Evolutionary conservation across 2,113 vertebrate genomes (phyloP), one percentile per base, ranked within the genome.

Genomic region (Camelus bactrianus): DNA sequence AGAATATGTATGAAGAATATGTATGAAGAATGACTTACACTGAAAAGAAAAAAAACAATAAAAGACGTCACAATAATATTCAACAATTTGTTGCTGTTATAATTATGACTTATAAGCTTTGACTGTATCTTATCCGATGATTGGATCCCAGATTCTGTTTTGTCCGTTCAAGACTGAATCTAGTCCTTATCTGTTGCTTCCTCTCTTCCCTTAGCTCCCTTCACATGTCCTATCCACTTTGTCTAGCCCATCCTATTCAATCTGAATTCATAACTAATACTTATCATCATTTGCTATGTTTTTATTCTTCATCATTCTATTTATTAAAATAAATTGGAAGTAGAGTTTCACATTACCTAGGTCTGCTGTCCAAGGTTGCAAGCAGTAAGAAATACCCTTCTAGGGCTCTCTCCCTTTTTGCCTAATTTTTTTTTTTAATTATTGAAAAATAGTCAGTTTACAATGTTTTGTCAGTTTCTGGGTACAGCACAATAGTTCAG

Each of bases 331-430:
- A 48, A 64, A 46, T 28, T 6, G 3, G 42, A 75, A 50, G 60
- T 32, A 10, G n/a, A 38, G 5, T 62, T 84, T 70, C 24, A 28
- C 16, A 26, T 84, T n/a, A 32, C 8, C 0, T 5, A 64, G 1
- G 4, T 56, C 13, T 87, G 11, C 6, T 54, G 12, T 65, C 52
- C 16, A 16, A 48, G 2, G 5, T 64, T 79, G 73, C 48, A 19
- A 86, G 17, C 2, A 64, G 11, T 14, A 28, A 83, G 48, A 28
- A 46, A 60, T 42, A 13, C 26, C 30, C 19, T 48, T 8, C 28
- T 26, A 2, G 0, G 14, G n/a, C 2, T 52, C 4, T 46, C 4
- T 64, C 16, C 3, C 4, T 30, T 54, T 54, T 64, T 60, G 2
- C 15, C 26, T 42, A 42, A 42, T 42, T 42, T 42, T 42, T 42